A percentile compares a stretch with the other conserved stretches of the same genome.
Evolutionary conservation across 2,888 invertebrate genomes (phyloP).

Genomic region (Carcina quercana): DNA sequence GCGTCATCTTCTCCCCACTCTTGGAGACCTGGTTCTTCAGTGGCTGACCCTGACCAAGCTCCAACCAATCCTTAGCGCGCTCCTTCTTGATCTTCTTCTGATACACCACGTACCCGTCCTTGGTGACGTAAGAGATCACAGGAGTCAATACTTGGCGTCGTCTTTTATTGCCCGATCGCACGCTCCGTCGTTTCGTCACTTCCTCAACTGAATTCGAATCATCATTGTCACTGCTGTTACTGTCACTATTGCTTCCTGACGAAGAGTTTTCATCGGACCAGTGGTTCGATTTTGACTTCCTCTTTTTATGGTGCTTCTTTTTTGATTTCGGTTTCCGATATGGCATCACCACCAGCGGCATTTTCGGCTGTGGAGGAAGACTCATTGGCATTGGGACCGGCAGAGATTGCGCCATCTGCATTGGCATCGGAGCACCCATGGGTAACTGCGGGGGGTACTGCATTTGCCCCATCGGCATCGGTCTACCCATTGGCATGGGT

Average conservation of each 20-base stretch:
- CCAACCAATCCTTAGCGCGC: slow-evolving; percentile 51
- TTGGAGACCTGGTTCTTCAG: neutral
- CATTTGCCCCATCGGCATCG: slow-evolving; percentile 13
- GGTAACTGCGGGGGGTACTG: slow-evolving; percentile 4
- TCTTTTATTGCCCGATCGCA: slow-evolving; percentile 9
- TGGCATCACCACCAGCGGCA: slow-evolving; percentile 55
- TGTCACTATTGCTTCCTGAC: too few species aligned
- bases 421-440: slow-evolving; percentile 19
- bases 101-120: slow-evolving; percentile 53
- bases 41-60: slow-evolving; percentile 10
- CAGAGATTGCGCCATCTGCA: slow-evolving; percentile 20
- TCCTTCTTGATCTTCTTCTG: slow-evolving; percentile 57
- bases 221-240: slow-evolving; percentile 15
- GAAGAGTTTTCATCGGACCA: neutral
- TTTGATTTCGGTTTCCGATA: slow-evolving; percentile 27
- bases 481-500: slow-evolving; percentile 18
- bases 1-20: neutral
- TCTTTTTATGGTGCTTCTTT: slow-evolving; percentile 22
- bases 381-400: slow-evolving; percentile 17
- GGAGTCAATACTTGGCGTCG: slow-evolving; percentile 47
- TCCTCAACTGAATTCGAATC: slow-evolving; percentile 13
- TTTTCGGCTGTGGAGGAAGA: slow-evolving; percentile 24
- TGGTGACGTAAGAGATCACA: slow-evolving; percentile 57
- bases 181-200: neutral
- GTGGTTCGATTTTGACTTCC: neutral